Evolutionary conservation across 1,140 invertebrate species (phyloP), one percentile per base, ranked within the genome.

Genomic region (Riptortus pedestris): DNA sequence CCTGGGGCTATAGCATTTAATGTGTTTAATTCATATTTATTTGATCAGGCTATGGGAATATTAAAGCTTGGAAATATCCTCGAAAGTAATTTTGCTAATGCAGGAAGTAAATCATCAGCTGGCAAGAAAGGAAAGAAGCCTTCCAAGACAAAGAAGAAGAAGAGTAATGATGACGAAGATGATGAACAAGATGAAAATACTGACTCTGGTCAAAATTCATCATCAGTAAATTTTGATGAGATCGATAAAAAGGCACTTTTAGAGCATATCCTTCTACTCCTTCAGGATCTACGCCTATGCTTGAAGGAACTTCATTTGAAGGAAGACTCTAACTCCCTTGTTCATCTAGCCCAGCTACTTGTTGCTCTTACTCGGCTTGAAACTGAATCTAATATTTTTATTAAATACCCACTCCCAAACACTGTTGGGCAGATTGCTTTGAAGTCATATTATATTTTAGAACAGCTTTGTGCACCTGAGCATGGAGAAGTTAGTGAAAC

Each of bases 11-110:
- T 73, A 52, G 78, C 79, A 2, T 83, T 80, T 69, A 71, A 78
- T 43, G 72, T 83, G 0, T 84, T 82, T 69, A 80, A 83, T 67
- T 75, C 79, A 2, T 78, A 79, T 43, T 68, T 84, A 9, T 83
- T 78, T 68, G 69, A 77, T 27, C 72, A 74, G 64, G 72, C 78
- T 0, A 68, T 83, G 1, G 76, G 81, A 60, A 75, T 75, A 3
- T 70, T 83, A 12, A 78, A 73, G 67, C 64, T 78, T 1, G 67
- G 73, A 2, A 68, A 72, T 11, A 65, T 70, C 22, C 64, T 79
- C 22, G 33, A 72, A 3, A 63, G 71, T 27, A 26, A 12, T 57
- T 5, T 66, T 62, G 20, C 60, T 66, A 16, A 69, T 38, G 27
- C 67, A 67, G 12, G 51, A 65, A 33, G 22, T 26, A 5, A 45